Evolutionary conservation across 2,113 vertebrate genomes (phyloP), one percentile per base, ranked within the genome.

Genomic region (Siniperca knerii): DNA sequence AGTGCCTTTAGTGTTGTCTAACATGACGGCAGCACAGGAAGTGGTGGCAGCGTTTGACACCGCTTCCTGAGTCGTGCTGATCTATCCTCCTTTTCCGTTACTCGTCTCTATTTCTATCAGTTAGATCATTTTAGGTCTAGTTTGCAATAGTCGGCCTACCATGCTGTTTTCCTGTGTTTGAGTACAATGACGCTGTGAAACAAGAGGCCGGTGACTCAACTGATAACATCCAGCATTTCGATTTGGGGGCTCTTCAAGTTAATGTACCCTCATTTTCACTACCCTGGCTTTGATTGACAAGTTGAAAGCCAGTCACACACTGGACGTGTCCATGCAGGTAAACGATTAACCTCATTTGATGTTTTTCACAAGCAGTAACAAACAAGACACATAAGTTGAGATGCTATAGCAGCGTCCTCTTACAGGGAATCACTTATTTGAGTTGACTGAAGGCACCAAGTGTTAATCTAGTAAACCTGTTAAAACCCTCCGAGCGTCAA

Each of bases 401-500:
- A 12, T 44, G 52, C 1, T 29, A 23, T 1, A 7, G 23, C 42
- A 15, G 13, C 13, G 29, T 48, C 48, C 23, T 80, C 60, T 71
- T 66, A 3, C 70, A 57, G 50, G 44, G 37, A 66, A 29, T 42
- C 52, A 16, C 71, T 76, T 21, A 69, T 68, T n/a, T 66, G 46
- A 64, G 78, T 35, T 58, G 78, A 79, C 78, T 79, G 75, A 76
- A 74, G 60, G 46, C 78, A 23, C 79, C 8, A 11, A 75, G 67
- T 35, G 60, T 87, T 67, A 68, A 55, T 84, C 50, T 37, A 60
- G 42, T 64, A 58, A 86, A 81, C 48, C 62, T 44, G 65, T 2
- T 8, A 0, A 16, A 29, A 42, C 50, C 48, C 78, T 55, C 29
- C 5, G 58, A 78, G 64, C 29, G 42, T 74, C 52, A 33, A 40